Evolutionary conservation across 2,888 invertebrate species (phyloP).

Genomic region (Pristionchus maxplancki): DNA sequence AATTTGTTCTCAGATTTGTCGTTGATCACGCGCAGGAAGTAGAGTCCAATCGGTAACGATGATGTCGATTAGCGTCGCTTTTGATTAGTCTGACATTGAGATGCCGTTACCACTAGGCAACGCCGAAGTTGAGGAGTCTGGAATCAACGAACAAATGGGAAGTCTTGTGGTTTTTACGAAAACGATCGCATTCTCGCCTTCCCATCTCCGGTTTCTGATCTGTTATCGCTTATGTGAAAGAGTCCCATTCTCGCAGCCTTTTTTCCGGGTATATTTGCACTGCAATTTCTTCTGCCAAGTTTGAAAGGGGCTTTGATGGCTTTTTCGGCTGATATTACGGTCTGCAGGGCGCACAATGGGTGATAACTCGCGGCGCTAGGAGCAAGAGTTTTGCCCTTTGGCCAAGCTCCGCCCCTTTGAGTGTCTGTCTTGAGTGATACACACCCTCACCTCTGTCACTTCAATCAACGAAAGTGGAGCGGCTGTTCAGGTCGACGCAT

Average conservation of each 20-base stretch:
- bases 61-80: too few species aligned
- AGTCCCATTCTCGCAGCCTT: not conserved
- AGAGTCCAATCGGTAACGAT: too few species aligned
- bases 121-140: too few species aligned
- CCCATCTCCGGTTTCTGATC: not conserved
- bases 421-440: not conserved
- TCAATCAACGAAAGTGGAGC: not conserved
- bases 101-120: not conserved
- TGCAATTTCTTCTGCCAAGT: not conserved
- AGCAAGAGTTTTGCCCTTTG: not conserved
- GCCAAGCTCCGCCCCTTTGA: not conserved
- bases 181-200: too few species aligned
- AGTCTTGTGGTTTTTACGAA: too few species aligned
- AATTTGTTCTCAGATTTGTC: too few species aligned
- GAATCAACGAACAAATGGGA: too few species aligned
- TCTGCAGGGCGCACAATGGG: conserved; percentile 23
- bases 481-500: not conserved
- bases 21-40: too few species aligned
- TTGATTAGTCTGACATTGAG: too few species aligned
- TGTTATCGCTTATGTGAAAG: not conserved
- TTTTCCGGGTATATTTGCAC: not conserved
- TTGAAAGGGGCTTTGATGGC: too few species aligned
- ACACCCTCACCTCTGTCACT: not conserved
- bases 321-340: not conserved
- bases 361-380: not conserved